Evolutionary conservation across 2,888 invertebrate species (phyloP), one percentile per base, ranked within the genome.

Genomic region (Ischnura elegans): DNA sequence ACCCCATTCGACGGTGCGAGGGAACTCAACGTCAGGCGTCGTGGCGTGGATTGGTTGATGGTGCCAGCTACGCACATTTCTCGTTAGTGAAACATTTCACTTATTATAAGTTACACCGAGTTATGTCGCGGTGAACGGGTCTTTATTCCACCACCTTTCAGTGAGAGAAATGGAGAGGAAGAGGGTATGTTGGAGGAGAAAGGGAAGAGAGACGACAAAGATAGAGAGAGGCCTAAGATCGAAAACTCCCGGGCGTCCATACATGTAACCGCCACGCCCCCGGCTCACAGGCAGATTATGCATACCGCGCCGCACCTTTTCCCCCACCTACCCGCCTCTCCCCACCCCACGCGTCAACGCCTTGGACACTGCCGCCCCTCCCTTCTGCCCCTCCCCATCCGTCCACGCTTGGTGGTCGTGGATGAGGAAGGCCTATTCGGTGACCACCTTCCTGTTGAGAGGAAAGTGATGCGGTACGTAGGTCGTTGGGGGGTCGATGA

Each of bases 401-500:
- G 51, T 6, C 51, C 51, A 51, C 19, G 51, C 16, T 13, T 51
- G 51, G 51, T 51, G 51, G 25, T 42, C 45, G 43, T 42, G 43
- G 43, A 43, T 36, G 21, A 25, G 43, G 45, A 85, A 19, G 45
- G 46, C 13, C n/a, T 46, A 45, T 46, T 43, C 76, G 43, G 61
- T 13, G 90, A 66, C 42, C 90, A 61, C 51, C 55, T 51, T 13
- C 86, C 25, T 13, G 4, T 5, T 8, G n/a, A n/a, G 90, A 29
- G 90, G 90, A 90, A 90, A 90, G 90, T 90, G 90, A 90, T 66
- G 61, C 90, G 90, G 90, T 90, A 90, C 90, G 90, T 90, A 87
- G 51, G 51, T 87, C 90, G 55, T 42, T 55, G 61, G n/a, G 55
- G 90, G 90, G 90, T 90, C 90, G 90, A 43, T 90, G 90, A 90